phyloP scores from a whole-genome alignment of 2,113 vertebrate species.

The Harpagus bidentatus region DNA sequence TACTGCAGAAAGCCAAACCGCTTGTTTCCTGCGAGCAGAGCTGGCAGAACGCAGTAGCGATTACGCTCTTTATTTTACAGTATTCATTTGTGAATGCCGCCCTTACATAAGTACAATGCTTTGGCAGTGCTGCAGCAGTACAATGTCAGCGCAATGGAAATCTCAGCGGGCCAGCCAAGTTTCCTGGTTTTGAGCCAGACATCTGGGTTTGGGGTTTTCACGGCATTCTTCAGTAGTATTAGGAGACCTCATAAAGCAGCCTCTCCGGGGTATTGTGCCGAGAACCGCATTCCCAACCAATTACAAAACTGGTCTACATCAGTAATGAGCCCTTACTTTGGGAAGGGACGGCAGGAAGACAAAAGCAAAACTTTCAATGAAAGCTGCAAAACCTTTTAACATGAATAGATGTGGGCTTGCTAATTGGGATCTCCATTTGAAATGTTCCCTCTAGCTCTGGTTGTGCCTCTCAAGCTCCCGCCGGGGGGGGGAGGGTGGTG shows the following conservation, averaged over 20 bases:
- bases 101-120: not conserved
- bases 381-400: not conserved
- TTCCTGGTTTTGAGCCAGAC: not conserved
- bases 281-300: not conserved
- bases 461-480: not conserved
- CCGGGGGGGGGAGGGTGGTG: not conserved
- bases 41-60: rapidly evolving
- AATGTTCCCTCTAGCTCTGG: not conserved
- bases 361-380: not conserved
- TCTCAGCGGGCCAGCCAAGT: not conserved
- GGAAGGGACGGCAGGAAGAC: not conserved
- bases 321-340: constrained; percentile 27
- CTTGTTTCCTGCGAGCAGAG: not conserved
- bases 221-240: not conserved
- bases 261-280: not conserved
- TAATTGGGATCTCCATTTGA: not conserved
- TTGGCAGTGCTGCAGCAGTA: not conserved
- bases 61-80: not conserved
- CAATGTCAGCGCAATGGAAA: not conserved
- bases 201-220: not conserved
- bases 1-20: rapidly evolving
- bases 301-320: not conserved
- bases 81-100: not conserved
- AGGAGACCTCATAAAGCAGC: not conserved
- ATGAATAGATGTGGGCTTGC: not conserved